Conservation (phyloP, 2,888 invertebrate genomes). For the Nemotelus pantherinus region DNA sequence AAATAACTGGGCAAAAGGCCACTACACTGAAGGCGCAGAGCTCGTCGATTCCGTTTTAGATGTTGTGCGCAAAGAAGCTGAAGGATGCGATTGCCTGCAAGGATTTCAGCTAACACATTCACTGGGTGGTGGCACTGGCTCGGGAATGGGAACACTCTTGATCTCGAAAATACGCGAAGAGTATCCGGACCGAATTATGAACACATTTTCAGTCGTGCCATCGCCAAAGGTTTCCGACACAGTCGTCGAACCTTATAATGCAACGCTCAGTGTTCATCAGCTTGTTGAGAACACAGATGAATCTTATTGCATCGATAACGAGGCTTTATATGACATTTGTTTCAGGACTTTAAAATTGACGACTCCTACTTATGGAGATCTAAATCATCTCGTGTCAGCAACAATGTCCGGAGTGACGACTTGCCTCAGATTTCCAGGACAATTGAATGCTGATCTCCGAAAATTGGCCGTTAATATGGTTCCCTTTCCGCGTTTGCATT, state of each 20-base stretch:
- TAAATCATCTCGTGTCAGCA: conserved; percentile 90
- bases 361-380: conserved; percentile 92
- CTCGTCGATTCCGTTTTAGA: conserved; percentile 87
- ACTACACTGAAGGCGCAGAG: conserved; percentile 93
- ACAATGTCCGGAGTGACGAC: conserved; percentile 93
- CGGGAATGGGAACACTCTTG: conserved; percentile 83
- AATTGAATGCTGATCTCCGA: conserved; percentile 92
- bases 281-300: conserved; percentile 92
- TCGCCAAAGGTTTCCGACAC: conserved; percentile 90
- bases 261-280: conserved; percentile 88
- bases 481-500: conserved; percentile 95
- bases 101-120: conserved; percentile 96
- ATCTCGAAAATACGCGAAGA: conserved; percentile 97
- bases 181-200: conserved; percentile 98
- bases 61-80: conserved; percentile 87
- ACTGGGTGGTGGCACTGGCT: conserved; percentile 85
- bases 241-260: conserved; percentile 93
- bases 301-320: conserved; percentile 93
- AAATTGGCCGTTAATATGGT: conserved; percentile 97
- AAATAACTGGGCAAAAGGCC: conserved; percentile 91
- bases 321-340: conserved; percentile 93
- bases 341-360: conserved; percentile 89
- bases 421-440: conserved; percentile 92
- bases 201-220: conserved; percentile 93
- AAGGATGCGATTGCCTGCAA: conserved; percentile 92